Base-by-base conservation (phyloP, 1,140 invertebrate species). In the Oppia nitens region DNA sequence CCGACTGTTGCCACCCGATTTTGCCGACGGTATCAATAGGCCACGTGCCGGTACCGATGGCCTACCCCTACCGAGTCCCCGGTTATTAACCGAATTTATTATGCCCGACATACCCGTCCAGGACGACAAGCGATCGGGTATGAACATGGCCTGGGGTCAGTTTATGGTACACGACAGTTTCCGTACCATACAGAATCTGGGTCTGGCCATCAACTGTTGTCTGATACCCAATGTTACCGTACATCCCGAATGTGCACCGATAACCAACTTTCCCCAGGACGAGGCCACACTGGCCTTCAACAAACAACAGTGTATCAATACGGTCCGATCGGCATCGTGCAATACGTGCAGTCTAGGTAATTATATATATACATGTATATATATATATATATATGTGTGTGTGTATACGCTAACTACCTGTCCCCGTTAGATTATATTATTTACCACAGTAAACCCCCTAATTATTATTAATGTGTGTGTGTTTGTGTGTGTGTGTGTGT, bases 1-100 rank as follows among this genome's bases (percentile, higher is more conserved):
- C 55, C 68, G 82, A 57, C 68, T 83, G 47, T 66, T 84, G 32
- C 74, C 76, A 55, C 74, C 82, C 1, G 74, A 72, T 64, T 85
- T 84, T 67, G 71, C 74, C 47, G 81, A 84, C 68, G 81, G 80
- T 51, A 52, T 64, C 20, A 63, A 59, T 17, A 14, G 21, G 21
- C 50, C 53, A 26, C 52, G 64, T 21, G 60, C 57, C 9, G 67
- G 23, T 24, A 20, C 23, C 25, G 53, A 73, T 74, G 2, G 62
- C 63, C 9, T 61, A 68, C 0, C 64, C 79, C 74, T 61, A 65
- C 77, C 32, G 67, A 79, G 2, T 48, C 69, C 3, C 62, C 79
- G 28, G 76, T 74, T 12, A 68, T 69, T 2, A 63, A 78, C 25
- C 59, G 77, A 79, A 62, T 49, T 64, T 25, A 58, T 63, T n/a